A percentile compares a stretch with the other conserved stretches of the same genome.
Evolutionary conservation across 1,140 invertebrate species (phyloP).

Genomic region (Halesus radiatus): DNA sequence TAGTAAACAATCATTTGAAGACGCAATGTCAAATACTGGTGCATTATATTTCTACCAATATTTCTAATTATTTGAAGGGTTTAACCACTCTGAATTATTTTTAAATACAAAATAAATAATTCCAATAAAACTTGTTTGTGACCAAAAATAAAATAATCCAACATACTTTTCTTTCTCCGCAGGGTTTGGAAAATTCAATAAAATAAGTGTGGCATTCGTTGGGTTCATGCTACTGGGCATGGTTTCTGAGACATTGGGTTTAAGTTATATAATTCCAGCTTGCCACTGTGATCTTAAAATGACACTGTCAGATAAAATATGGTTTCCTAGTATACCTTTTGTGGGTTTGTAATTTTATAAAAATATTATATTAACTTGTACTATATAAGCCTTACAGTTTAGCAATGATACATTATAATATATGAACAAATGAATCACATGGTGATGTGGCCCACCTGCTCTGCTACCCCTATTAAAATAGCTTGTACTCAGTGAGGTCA

Average conservation of each 20-base stretch:
- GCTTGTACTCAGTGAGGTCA: no score
- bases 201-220: conserved; percentile 71
- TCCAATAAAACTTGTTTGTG: neutral
- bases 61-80: neutral
- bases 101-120: no score
- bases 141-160: neutral
- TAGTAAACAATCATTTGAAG: conserved; percentile 5
- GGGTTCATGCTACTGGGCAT: conserved; percentile 71
- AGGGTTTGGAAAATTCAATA: conserved; percentile 77
- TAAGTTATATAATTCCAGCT: conserved; percentile 77
- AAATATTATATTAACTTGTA: neutral
- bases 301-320: conserved; percentile 74
- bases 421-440: no score
- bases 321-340: conserved; percentile 77
- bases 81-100: no score
- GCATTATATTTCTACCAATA: neutral
- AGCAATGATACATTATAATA: no score
- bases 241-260: conserved; percentile 75
- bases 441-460: no score
- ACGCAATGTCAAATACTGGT: no score
- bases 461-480: no score
- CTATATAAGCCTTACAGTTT: no score
- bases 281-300: conserved; percentile 79
- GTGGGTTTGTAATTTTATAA: conserved; percentile 67
- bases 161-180: conserved; percentile 47